Conservation (phyloP, 2,113 vertebrate genomes). For the Taxidea taxus region DNA sequence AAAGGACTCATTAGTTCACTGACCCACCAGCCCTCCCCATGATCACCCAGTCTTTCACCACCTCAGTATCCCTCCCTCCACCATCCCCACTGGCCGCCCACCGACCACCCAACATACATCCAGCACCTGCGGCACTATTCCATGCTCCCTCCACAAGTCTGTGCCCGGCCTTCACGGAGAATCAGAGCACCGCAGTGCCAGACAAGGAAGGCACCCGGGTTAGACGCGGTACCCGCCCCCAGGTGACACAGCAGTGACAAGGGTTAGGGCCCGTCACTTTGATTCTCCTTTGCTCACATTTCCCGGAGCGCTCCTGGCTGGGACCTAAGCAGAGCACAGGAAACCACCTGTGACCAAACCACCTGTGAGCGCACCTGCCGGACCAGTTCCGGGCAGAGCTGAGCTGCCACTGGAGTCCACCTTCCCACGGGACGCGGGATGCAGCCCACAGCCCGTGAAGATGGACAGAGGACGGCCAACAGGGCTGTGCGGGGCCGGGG, state of each 20-base stretch:
- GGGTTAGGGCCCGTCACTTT: background rate
- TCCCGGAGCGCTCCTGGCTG: background rate
- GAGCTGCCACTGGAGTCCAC: background rate
- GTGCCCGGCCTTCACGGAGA: background rate
- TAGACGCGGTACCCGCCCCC: background rate
- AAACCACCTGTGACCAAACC: background rate
- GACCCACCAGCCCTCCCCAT: background rate
- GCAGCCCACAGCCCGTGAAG: too few relatives aligned
- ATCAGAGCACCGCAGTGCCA: background rate
- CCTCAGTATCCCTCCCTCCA: background rate
- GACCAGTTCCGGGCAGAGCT: background rate
- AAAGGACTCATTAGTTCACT: background rate
- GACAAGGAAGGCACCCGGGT: background rate
- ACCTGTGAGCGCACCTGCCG: too few relatives aligned
- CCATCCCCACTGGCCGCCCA: too few relatives aligned
- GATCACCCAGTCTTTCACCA: rapidly evolving
- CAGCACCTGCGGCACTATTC: too few relatives aligned
- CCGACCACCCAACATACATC: background rate
- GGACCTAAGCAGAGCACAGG: background rate
- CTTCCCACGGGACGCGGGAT: background rate
- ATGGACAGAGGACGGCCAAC: rapidly evolving
- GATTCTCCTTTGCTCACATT: rapidly evolving
- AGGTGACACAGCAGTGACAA: background rate
- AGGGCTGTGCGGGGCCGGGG: background rate
- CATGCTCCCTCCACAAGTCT: too few relatives aligned